A percentile compares a stretch with the other conserved stretches of the same genome.
Evolutionary conservation across 1,140 invertebrate species (phyloP).

Genomic region (Coptotermes formosanus): DNA sequence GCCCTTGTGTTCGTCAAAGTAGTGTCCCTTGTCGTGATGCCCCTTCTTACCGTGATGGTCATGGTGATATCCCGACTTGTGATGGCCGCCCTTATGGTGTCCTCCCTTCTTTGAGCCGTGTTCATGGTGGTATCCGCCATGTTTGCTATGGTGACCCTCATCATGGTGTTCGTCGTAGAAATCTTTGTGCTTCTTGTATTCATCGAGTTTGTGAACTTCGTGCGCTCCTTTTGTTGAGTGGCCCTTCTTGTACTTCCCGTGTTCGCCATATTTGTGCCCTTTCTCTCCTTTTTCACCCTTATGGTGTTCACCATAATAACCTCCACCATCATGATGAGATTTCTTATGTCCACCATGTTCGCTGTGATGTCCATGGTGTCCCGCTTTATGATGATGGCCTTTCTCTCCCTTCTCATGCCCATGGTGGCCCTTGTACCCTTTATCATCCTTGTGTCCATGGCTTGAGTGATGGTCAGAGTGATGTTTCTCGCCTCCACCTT

Average conservation of each 20-base stretch:
- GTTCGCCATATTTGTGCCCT: slow-evolving; percentile 56
- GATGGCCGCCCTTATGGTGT: slow-evolving; percentile 71
- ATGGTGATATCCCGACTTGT: slow-evolving; percentile 63
- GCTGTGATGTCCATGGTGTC: slow-evolving; percentile 61
- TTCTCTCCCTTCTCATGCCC: slow-evolving; percentile 64
- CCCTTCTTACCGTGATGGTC: slow-evolving; percentile 61
- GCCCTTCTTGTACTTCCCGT: slow-evolving; percentile 61
- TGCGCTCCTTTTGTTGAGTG: slow-evolving; percentile 64
- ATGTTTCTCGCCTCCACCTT: slow-evolving; percentile 58
- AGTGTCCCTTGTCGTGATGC: slow-evolving; percentile 58
- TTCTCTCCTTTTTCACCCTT: slow-evolving; percentile 35
- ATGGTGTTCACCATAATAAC: slow-evolving; percentile 34
- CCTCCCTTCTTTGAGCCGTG: slow-evolving; percentile 66
- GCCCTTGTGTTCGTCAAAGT: slow-evolving; percentile 61
- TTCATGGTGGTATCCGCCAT: slow-evolving; percentile 58
- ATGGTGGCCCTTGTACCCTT: slow-evolving; percentile 58
- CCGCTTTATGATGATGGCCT: slow-evolving; percentile 64
- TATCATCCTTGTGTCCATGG: slow-evolving; percentile 59
- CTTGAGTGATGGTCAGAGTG: slow-evolving; percentile 57
- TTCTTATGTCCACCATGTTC: slow-evolving; percentile 67
- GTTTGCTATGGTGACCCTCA: slow-evolving; percentile 60
- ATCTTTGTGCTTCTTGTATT: slow-evolving; percentile 69
- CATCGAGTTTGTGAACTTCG: slow-evolving; percentile 67
- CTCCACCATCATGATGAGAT: slow-evolving; percentile 49
- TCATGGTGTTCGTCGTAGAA: slow-evolving; percentile 66